These are phyloP conservation scores for Struthidea cinerea DNA, from an alignment of 2,113 vertebrate species.

Conservation along the genomic window DNA sequence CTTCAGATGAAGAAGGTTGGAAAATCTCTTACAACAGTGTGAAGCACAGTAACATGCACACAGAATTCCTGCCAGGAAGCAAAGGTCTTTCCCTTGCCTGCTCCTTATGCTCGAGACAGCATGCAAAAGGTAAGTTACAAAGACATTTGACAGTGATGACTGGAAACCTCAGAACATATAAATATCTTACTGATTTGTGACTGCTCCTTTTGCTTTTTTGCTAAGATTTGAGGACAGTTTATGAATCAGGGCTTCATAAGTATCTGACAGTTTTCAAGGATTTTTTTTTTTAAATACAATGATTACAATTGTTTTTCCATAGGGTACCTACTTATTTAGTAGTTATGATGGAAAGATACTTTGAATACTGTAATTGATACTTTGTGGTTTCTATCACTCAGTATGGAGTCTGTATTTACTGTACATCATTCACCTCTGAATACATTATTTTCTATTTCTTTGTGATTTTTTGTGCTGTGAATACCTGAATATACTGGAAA, in stretches of 20 bases:
- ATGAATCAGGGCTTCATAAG: background rate
- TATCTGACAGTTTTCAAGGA: background rate
- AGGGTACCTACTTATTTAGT: background rate
- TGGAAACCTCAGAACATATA: background rate
- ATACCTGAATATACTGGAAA: background rate
- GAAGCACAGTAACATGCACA: background rate
- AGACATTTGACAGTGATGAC: background rate
- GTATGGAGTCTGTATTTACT: background rate
- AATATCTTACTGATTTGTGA: background rate
- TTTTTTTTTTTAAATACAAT: background rate
- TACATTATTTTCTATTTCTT: background rate
- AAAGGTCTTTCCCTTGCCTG: background rate
- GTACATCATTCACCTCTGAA: background rate
- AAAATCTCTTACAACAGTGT: background rate
- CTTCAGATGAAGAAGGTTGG: background rate
- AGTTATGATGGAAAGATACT: background rate
- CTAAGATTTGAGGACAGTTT: background rate
- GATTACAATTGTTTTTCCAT: background rate
- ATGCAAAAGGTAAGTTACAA: background rate
- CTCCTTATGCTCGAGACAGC: background rate
- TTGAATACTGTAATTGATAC: background rate
- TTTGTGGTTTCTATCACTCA: background rate
- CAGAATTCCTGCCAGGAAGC: background rate
- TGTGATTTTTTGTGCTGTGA: background rate
- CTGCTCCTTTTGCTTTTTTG: background rate